phyloP scores from a whole-genome alignment of 2,113 vertebrate genomes.

The Actenoides hombroni region DNA sequence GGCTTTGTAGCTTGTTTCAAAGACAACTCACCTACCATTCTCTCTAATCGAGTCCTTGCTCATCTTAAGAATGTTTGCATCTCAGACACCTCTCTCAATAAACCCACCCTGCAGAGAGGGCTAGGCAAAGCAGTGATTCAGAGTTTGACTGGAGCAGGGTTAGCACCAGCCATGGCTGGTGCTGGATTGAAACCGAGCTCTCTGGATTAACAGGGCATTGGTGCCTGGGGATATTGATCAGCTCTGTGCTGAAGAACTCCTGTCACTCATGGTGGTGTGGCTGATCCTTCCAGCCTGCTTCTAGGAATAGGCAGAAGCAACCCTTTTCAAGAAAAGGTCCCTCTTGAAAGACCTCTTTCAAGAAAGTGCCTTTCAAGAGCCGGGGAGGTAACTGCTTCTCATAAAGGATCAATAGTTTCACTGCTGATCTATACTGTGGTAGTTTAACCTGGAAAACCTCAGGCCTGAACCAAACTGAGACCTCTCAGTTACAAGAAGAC shows the following conservation, averaged over 20 bases:
- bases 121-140: not conserved
- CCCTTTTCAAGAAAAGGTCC: not conserved
- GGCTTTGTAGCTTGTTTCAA: not conserved
- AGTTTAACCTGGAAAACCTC: constrained; percentile 31
- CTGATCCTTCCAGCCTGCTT: not conserved
- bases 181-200: not conserved
- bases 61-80: not conserved
- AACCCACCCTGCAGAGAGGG: not conserved
- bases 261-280: not conserved
- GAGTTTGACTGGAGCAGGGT: not conserved
- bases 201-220: not conserved
- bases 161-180: not conserved
- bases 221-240: not conserved
- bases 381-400: not conserved
- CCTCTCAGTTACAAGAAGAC: not conserved
- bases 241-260: not conserved
- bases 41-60: not conserved
- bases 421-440: not conserved
- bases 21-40: not conserved
- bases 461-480: not conserved
- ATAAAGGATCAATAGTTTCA: not conserved
- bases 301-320: not conserved
- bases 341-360: not conserved
- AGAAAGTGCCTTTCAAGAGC: not conserved
- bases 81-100: not conserved